These are phyloP conservation scores for Alethe castanea DNA, from an alignment of 2,113 vertebrate species.

Conservation along the genomic window DNA sequence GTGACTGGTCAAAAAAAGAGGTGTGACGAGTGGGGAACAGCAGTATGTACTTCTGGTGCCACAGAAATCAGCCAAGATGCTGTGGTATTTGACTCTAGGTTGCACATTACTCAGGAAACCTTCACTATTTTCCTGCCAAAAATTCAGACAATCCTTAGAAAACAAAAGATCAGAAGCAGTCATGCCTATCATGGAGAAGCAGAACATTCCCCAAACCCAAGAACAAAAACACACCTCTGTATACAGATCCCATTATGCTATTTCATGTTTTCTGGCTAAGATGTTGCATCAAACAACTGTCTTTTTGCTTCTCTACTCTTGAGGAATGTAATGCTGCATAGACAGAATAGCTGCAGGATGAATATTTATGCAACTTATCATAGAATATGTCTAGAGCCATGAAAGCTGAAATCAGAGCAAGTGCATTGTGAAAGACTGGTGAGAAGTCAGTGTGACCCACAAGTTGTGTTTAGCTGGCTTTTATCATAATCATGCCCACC, in stretches of 20 bases:
- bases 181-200: background rate
- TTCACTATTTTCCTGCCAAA: background rate
- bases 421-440: background rate
- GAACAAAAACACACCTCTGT: background rate
- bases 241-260: background rate
- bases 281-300: background rate
- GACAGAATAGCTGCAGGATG: background rate
- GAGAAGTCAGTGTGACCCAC: background rate
- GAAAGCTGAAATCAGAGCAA: background rate
- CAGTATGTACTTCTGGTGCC: background rate
- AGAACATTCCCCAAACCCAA: background rate
- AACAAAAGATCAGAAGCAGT: background rate
- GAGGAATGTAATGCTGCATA: background rate
- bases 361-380: background rate
- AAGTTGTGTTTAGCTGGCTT: background rate
- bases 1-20: background rate
- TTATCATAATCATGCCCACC: background rate
- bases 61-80: background rate
- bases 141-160: background rate
- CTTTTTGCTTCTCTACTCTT: background rate
- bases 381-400: background rate
- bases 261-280: background rate
- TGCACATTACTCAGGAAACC: background rate
- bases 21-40: background rate
- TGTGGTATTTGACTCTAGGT: background rate